Evolutionary conservation across 2,888 invertebrate genomes (phyloP), one percentile per base, ranked within the genome.

Genomic region (Sinopyrophorus schimmeli): DNA sequence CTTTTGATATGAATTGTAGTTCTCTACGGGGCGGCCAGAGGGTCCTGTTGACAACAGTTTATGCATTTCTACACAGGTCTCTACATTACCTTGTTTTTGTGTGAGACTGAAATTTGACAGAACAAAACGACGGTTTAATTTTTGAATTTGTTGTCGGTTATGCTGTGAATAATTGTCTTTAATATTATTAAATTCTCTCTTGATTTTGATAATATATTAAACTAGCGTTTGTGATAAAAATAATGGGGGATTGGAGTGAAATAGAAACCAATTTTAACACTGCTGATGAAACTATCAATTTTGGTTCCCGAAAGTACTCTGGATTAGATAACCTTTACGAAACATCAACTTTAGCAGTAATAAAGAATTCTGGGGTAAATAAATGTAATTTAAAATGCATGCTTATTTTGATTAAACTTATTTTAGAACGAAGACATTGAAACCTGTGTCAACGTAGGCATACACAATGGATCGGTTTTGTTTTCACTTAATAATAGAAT

Each of bases 271-370:
- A 75, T 9, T 78, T 75, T 52, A 72, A 76, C 53, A 59, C 66
- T 17, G 75, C 76, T 1, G 77, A 79, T 52, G 78, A 79, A 66
- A 79, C 78, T 6, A 67, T 76, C 0, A 78, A 78, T 67, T 79
- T 79, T 61, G 79, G 78, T 2, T 69, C 72, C 15, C 69, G 78
- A 50, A 67, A 66, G 26, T 63, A 76, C 27, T 71, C 69, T 2
- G 74, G 74, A 49, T 70, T 68, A 23, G 70, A 72, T 59, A 72
- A 70, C 37, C 70, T 78, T 23, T 78, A 75, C 55, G 79, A 79
- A 71, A 72, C 74, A 15, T 69, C 66, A 38, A 80, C 79, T 1
- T 55, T 76, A 42, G 77, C 77, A 37, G 65, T 70, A 4, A 69
- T 76, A 12, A 55, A 49, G 30, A 49, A 27, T 18, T 10, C 12